Base-by-base conservation (phyloP, 2,113 vertebrate species). In the Cyanocitta stelleri region DNA sequence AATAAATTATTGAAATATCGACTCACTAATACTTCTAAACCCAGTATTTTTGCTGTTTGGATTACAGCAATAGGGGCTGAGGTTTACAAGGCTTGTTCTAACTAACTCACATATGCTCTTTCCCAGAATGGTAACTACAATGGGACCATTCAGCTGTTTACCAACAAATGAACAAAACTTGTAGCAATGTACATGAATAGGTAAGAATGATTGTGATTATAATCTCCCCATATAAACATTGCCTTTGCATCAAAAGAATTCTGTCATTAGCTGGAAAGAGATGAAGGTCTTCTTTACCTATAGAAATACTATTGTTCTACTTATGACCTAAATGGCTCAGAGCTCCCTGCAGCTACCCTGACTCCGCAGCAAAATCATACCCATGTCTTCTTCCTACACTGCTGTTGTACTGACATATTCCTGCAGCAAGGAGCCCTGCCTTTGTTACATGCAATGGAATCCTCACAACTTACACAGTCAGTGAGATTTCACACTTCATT, bases 401-500 rank as follows among this genome's bases (percentile, higher is more conserved):
- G n/a, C 68, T 43, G 27, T 56, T 71, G 55, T 44, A 37, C 52
- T 61, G 59, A 26, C 43, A 67, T 24, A 77, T 49, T 64, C 39
- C 66, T 86, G 68, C 44, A 92, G 85, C 41, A 75, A 81, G 59
- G 16, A 89, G 32, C 76, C 64, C 55, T 74, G 56, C 68, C 56
- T 81, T 76, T 72, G 58, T 63, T 72, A 23, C 39, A 24, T 10
- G 9, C 44, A 51, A 72, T 84, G 68, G 75, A 80, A 86, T 81
- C 75, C 92, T 92, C 88, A 49, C 6, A 3, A 74, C n/a, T 89
- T 62, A 44, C 1, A 66, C 46, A 83, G 41, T 83, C 59, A 77
- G 75, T 55, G 59, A 77, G 72, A 93, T 84, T 93, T 96, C 64
- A 75, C 85, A 72, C 85, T 75, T 82, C 48, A n/a, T 80, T 86